phyloP scores from a whole-genome alignment of 2,113 vertebrate genomes.

The Anseranas semipalmata region DNA sequence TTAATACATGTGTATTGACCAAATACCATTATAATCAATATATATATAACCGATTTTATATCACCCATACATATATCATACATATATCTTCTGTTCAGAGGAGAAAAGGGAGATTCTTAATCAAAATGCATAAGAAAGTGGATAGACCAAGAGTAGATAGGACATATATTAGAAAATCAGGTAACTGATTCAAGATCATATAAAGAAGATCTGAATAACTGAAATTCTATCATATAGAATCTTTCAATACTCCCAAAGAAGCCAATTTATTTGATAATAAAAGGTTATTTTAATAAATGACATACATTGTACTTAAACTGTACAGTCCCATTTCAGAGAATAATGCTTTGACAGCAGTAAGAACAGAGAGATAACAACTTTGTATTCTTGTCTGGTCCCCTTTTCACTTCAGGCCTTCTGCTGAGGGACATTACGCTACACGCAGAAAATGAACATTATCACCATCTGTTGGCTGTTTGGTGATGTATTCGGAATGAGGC shows the following conservation, averaged over 20 bases:
- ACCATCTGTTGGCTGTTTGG: constrained; percentile 59
- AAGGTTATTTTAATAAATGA: neutral
- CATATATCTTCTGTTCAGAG: neutral
- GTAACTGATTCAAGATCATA: neutral
- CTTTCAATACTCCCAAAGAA: neutral
- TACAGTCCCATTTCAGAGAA: neutral
- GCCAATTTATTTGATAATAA: neutral
- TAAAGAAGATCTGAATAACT: neutral
- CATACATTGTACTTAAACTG: neutral
- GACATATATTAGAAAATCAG: neutral
- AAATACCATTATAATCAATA: neutral
- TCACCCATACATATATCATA: neutral
- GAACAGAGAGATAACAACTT: neutral
- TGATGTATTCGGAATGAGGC: constrained; percentile 19
- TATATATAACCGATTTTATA: neutral
- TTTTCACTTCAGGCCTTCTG: constrained; percentile 43
- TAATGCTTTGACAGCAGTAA: neutral
- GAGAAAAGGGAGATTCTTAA: neutral
- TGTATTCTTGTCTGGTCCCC: neutral
- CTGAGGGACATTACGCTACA: neutral
- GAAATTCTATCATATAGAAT: neutral
- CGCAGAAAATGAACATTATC: constrained; percentile 37
- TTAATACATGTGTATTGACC: neutral
- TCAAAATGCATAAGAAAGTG: neutral
- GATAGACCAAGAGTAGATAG: neutral